Percentiles rank a stretch among this genome's conserved stretches.
These are phyloP conservation scores for Pantherophis vulpinus DNA, from an alignment of 2,797 vertebrate species.

Conservation along the genomic window DNA sequence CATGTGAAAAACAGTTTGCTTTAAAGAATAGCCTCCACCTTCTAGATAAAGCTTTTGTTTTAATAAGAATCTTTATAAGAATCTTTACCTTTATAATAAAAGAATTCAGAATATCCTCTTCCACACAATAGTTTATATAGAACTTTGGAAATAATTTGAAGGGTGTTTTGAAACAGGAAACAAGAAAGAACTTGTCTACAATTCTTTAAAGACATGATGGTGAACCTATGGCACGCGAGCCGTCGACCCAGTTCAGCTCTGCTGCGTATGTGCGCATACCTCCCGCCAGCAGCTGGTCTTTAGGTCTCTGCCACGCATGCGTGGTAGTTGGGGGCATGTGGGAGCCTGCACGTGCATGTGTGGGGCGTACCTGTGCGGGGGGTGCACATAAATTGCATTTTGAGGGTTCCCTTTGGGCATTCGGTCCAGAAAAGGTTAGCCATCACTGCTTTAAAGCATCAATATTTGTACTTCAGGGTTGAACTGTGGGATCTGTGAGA, in stretches of 20 bases:
- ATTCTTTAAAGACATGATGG: not conserved
- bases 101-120: not conserved
- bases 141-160: not conserved
- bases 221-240: no score
- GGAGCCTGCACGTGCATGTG: no score
- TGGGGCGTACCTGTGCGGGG: no score
- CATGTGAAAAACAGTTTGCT: not conserved
- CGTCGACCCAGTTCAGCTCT: no score
- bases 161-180: not conserved
- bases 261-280: rapidly evolving
- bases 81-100: not conserved
- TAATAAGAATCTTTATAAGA: not conserved
- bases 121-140: not conserved
- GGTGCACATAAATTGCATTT: no score
- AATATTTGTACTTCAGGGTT: not conserved
- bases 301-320: no score
- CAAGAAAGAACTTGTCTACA: not conserved
- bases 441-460: not conserved
- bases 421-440: no score
- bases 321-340: no score
- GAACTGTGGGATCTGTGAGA: not conserved
- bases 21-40: not conserved
- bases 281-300: no score
- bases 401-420: no score
- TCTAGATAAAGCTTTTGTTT: not conserved